These are phyloP conservation scores for Connochaetes taurinus DNA, from an alignment of 2,113 vertebrate species.

Conservation along the genomic window DNA sequence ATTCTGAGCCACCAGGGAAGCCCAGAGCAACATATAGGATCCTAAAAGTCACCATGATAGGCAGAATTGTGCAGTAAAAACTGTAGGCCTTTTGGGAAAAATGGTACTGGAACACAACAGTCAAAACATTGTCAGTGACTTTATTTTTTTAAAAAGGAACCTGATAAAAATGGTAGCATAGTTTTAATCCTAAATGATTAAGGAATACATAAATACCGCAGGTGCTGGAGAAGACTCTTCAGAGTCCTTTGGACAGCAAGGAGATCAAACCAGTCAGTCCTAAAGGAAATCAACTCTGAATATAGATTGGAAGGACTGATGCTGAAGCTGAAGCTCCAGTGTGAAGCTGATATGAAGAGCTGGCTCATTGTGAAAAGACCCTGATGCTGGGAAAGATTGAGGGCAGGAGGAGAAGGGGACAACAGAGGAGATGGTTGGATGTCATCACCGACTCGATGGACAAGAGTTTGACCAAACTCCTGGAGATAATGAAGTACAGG, in stretches of 20 bases:
- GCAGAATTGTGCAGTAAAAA: background rate
- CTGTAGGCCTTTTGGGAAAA: background rate
- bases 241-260: background rate
- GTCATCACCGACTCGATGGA: background rate
- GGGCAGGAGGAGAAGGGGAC: background rate
- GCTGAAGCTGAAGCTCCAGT: background rate
- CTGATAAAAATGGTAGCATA: background rate
- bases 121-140: background rate
- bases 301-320: background rate
- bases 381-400: background rate
- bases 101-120: background rate
- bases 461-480: background rate
- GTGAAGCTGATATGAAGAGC: background rate
- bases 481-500: background rate
- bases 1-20: background rate
- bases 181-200: constrained; percentile 14
- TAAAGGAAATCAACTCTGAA: background rate
- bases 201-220: background rate
- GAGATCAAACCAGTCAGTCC: background rate
- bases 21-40: background rate
- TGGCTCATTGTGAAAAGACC: background rate
- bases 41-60: background rate
- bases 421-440: background rate
- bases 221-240: background rate
- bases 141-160: background rate